phyloP scores from a whole-genome alignment of 1,140 invertebrate species.

The Drosophila navojoa region DNA sequence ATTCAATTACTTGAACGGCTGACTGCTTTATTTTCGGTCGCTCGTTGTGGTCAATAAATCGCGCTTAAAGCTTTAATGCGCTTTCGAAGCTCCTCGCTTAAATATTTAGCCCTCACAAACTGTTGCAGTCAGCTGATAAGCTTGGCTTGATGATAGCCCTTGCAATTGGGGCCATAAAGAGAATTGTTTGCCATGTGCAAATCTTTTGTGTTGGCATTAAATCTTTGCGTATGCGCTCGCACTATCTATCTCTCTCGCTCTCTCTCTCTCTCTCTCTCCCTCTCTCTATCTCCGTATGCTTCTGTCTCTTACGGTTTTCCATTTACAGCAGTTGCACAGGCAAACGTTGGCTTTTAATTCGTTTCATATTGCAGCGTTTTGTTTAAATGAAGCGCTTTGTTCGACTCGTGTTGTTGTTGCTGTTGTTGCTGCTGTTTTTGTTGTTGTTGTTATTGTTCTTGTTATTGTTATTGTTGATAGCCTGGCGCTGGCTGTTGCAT shows the following conservation, averaged over 20 bases:
- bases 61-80: constrained; percentile 12
- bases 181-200: constrained; percentile 64
- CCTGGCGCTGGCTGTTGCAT: constrained; percentile 45
- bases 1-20: not conserved
- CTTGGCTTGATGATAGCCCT: constrained; percentile 39
- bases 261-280: not conserved
- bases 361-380: constrained; percentile 78
- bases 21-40: not conserved
- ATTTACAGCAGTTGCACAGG: constrained; percentile 10
- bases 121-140: constrained; percentile 48
- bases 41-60: not conserved
- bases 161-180: constrained; percentile 44
- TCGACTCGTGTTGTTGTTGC: constrained; percentile 27
- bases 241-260: not conserved
- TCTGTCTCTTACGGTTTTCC: not conserved
- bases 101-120: constrained; percentile 13
- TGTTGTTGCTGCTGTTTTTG: constrained; percentile 41
- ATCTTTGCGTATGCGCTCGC: constrained; percentile 33
- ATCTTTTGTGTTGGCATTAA: constrained; percentile 64
- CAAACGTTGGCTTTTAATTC: constrained; percentile 68
- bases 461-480: constrained; percentile 48
- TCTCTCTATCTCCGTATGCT: not conserved
- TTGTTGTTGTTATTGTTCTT: constrained; percentile 45
- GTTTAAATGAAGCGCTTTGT: constrained; percentile 73
- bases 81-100: constrained; percentile 7